These are phyloP conservation scores for Zoanthus sansibaricus DNA, from an alignment of 92 coral and sea anemone species.

Conservation along the genomic window DNA sequence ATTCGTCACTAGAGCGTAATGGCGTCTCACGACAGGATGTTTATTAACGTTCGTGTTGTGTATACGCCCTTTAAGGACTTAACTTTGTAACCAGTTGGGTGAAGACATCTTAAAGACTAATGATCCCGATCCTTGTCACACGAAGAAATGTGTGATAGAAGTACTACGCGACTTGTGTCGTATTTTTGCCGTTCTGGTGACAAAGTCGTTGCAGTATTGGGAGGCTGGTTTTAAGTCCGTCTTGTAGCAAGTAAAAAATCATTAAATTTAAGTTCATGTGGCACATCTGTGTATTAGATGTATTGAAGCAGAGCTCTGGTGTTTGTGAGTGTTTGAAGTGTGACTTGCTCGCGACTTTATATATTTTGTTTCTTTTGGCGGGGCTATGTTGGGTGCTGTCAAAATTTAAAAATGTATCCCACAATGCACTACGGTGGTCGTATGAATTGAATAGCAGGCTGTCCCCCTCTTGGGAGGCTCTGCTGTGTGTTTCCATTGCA, in stretches of 20 bases:
- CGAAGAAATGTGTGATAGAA: slow-evolving; percentile 29
- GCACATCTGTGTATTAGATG: slow-evolving; percentile 30
- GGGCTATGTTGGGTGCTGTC: slow-evolving; percentile 33
- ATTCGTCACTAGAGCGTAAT: slow-evolving; percentile 30
- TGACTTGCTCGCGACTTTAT: slow-evolving; percentile 31
- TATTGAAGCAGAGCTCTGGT: slow-evolving; percentile 31
- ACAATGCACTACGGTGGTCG: slow-evolving; percentile 32
- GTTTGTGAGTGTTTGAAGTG: slow-evolving; percentile 30
- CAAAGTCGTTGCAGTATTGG: slow-evolving; percentile 31
- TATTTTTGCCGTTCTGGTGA: slow-evolving; percentile 30
- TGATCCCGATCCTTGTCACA: slow-evolving; percentile 32
- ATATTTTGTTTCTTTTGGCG: slow-evolving; percentile 29
- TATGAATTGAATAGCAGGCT: slow-evolving; percentile 29
- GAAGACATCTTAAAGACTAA: slow-evolving; percentile 29
- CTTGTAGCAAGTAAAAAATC: slow-evolving; percentile 29
- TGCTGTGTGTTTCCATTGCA: slow-evolving; percentile 31
- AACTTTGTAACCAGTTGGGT: slow-evolving; percentile 30
- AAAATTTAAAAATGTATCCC: slow-evolving; percentile 27
- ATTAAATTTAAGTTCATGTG: slow-evolving; percentile 27
- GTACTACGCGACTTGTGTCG: slow-evolving; percentile 32
- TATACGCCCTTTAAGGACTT: slow-evolving; percentile 28
- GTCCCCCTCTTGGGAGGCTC: slow-evolving; percentile 34
- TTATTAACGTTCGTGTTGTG: slow-evolving; percentile 29
- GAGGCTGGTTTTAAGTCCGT: slow-evolving; percentile 32
- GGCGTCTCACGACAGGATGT: slow-evolving; percentile 33